Conservation (phyloP, 2,888 invertebrate species). For the Enoplolaimus lenunculus region DNA sequence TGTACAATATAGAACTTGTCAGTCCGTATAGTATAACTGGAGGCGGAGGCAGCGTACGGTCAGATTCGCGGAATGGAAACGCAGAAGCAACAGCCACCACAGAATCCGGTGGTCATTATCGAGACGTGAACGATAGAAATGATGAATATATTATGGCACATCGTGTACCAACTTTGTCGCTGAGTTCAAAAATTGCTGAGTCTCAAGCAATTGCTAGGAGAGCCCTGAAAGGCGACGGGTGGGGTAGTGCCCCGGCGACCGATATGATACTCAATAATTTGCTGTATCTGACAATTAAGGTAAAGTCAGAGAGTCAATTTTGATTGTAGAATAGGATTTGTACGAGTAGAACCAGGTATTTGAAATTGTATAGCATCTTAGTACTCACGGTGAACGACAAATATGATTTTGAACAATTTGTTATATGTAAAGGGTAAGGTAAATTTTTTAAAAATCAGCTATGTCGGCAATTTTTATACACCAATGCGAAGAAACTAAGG, state of each 20-base stretch:
- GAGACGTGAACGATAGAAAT: not conserved
- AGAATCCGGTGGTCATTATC: conserved; percentile 17
- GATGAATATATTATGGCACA: conserved; percentile 5
- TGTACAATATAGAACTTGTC: conserved; percentile 93
- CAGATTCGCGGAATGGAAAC: conserved; percentile 27
- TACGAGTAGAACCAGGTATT: too few relatives aligned
- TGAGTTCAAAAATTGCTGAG: conserved; percentile 44
- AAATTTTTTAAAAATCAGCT: too few relatives aligned
- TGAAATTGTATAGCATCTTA: too few relatives aligned
- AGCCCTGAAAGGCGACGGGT: conserved; percentile 70
- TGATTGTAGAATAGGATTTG: too few relatives aligned
- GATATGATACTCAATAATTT: conserved; percentile 98
- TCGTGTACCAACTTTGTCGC: conserved; percentile 35
- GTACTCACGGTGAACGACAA: too few relatives aligned
- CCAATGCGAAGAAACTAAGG: too few relatives aligned
- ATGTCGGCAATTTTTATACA: too few relatives aligned
- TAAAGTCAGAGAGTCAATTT: conserved; percentile 26
- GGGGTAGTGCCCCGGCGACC: conserved; percentile 96
- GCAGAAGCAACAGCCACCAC: conserved; percentile 9
- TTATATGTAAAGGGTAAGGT: too few relatives aligned
- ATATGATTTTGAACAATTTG: too few relatives aligned
- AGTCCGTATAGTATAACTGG: conserved; percentile 56
- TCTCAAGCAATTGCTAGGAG: conserved; percentile 31
- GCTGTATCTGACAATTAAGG: conserved; percentile 76
- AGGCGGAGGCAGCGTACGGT: conserved; percentile 50